Evolutionary conservation across 2,113 vertebrate species (phyloP).

Genomic region (Aptenodytes patagonicus): DNA sequence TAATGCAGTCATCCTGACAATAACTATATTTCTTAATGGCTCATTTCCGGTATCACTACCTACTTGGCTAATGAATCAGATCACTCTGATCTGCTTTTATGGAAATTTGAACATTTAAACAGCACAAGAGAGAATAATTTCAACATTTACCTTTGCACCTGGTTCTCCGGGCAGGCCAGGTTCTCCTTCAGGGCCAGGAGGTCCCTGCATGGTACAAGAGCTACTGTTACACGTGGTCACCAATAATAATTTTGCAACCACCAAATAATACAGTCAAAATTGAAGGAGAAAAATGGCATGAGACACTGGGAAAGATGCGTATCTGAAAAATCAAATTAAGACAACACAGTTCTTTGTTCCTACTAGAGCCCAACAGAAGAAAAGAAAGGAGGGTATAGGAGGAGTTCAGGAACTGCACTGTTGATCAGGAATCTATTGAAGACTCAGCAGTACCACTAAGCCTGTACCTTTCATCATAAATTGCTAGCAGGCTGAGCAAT

Average conservation of each 20-base stretch:
- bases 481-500: neutral
- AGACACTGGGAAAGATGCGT: neutral
- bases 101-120: neutral
- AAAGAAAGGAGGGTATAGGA: neutral
- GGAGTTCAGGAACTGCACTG: neutral
- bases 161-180: constrained; percentile 85
- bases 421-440: neutral
- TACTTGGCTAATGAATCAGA: neutral
- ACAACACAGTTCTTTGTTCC: neutral
- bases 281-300: neutral
- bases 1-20: neutral
- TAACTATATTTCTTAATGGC: neutral
- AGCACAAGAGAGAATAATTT: neutral
- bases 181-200: constrained; percentile 87
- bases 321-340: neutral
- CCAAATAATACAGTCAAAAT: neutral
- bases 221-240: neutral
- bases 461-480: neutral
- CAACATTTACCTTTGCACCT: constrained; percentile 82
- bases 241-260: neutral
- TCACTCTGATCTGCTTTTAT: neutral
- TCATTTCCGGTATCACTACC: neutral
- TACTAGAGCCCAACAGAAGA: neutral
- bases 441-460: neutral
- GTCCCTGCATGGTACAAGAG: constrained; percentile 75